Conservation (phyloP, 2,888 invertebrate genomes). For the Pseudococcus jackbeardsleyi region DNA sequence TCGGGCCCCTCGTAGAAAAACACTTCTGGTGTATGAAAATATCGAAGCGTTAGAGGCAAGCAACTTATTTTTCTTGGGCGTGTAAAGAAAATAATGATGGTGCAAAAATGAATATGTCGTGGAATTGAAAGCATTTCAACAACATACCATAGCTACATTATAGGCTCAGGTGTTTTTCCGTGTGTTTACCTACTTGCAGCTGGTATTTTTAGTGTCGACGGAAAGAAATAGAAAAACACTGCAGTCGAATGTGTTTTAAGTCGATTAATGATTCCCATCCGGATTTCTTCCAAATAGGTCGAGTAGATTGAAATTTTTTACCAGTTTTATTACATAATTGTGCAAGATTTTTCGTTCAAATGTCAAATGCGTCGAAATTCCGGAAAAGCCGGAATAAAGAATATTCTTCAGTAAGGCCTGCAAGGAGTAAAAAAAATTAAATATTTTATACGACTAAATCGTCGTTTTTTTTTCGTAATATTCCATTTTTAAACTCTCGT, state of each 20-base stretch:
- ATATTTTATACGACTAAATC: neutral
- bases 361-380: neutral
- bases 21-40: too few species aligned
- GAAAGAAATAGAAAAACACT: neutral
- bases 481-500: neutral
- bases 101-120: neutral
- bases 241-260: neutral
- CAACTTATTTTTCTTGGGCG: neutral
- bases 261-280: too few species aligned
- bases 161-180: neutral
- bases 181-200: neutral
- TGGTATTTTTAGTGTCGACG: neutral
- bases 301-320: too few species aligned
- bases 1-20: too few species aligned
- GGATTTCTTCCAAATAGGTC: too few species aligned
- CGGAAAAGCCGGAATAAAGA: neutral
- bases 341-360: too few species aligned
- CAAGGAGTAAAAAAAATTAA: neutral
- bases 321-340: too few species aligned
- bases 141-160: neutral
- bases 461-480: neutral
- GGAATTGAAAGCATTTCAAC: neutral
- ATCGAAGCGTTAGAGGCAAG: neutral
- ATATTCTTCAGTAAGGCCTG: neutral
- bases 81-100: neutral